A percentile compares a stretch with the other conserved stretches of the same genome.
phyloP scores from a whole-genome alignment of 2,888 invertebrate genomes.

The Thera britannica region DNA sequence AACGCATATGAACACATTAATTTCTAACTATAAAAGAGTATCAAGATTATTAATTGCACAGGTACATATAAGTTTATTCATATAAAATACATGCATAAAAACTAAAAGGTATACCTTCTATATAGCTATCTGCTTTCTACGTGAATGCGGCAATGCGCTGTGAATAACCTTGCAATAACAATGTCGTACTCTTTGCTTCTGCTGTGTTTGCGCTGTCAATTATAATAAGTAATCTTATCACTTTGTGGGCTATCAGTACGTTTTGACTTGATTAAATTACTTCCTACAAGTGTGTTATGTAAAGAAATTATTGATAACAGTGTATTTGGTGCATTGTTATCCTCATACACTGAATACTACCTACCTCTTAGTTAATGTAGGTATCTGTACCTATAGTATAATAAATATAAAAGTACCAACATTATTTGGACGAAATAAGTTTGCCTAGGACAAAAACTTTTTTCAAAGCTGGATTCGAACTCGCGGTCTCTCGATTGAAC shows the following conservation, averaged over 20 bases:
- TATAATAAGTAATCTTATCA: constrained; percentile 33
- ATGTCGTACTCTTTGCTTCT: constrained; percentile 37
- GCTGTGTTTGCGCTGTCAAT: constrained; percentile 39
- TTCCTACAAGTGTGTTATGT: constrained; percentile 30
- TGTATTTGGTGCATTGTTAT: neutral
- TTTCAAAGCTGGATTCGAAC: too few species aligned
- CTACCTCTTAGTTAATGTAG: too few species aligned
- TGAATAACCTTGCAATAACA: constrained; percentile 41
- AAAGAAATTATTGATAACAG: neutral
- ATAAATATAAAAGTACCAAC: too few species aligned
- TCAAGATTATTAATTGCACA: too few species aligned
- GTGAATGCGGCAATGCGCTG: constrained; percentile 7
- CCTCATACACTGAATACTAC: neutral
- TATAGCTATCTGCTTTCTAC: constrained; percentile 7
- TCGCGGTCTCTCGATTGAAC: neutral
- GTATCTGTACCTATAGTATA: neutral
- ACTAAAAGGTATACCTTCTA: too few species aligned
- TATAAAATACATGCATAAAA: too few species aligned
- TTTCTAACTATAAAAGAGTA: too few species aligned
- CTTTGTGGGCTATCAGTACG: constrained; percentile 28
- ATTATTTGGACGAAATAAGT: too few species aligned
- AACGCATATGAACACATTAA: too few species aligned
- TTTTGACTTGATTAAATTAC: constrained; percentile 35
- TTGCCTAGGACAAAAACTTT: too few species aligned
- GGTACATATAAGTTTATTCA: too few species aligned